Evolutionary conservation across 2,888 invertebrate genomes (phyloP).

Genomic region (Lasioglossum zephyrum): DNA sequence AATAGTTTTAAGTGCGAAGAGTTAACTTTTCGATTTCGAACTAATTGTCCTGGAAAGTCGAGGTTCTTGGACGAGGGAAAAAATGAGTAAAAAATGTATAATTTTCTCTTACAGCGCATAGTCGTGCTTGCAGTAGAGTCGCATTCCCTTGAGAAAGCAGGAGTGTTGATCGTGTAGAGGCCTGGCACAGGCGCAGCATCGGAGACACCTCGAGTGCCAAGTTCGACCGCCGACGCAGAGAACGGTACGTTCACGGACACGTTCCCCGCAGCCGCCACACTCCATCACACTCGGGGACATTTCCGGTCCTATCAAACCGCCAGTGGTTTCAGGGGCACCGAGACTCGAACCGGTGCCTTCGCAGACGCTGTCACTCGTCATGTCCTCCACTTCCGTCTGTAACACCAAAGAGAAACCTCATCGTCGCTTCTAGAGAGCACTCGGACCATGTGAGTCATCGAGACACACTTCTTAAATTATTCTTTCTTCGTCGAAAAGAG

Average conservation of each 20-base stretch:
- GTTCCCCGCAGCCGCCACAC: constrained; percentile 82
- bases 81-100: not conserved
- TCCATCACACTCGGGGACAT: constrained; percentile 90
- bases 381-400: constrained; percentile 81
- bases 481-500: not conserved
- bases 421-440: constrained; percentile 9
- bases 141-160: constrained; percentile 95
- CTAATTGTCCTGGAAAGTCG: too few species aligned
- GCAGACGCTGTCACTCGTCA: constrained; percentile 76
- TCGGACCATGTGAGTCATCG: not conserved
- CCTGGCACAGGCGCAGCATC: constrained; percentile 96
- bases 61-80: not conserved
- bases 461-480: not conserved
- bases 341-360: constrained; percentile 74
- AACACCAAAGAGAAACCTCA: constrained; percentile 14
- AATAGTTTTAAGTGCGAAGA: too few species aligned
- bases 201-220: constrained; percentile 96
- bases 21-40: not conserved
- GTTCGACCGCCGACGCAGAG: constrained; percentile 92
- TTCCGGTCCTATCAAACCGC: constrained; percentile 85
- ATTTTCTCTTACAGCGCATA: constrained; percentile 92
- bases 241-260: constrained; percentile 81
- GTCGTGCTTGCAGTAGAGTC: constrained; percentile 97
- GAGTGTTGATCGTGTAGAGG: constrained; percentile 96
- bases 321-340: constrained; percentile 64